Evolutionary conservation across 2,797 vertebrate genomes (phyloP).

Genomic region (Amazona ochrocephala): DNA sequence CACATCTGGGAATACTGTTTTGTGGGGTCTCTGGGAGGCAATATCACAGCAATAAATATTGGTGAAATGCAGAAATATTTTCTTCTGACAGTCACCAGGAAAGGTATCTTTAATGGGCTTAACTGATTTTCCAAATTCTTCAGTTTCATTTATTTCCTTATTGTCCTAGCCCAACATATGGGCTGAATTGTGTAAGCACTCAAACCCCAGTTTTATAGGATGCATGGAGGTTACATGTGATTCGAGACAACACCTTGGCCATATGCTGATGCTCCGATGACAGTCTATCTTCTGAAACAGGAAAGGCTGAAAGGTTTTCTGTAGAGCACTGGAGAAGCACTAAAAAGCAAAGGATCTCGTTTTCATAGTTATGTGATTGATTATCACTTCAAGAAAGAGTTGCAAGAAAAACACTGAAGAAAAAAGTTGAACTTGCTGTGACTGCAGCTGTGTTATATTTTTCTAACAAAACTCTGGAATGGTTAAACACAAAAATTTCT

Average conservation of each 20-base stretch:
- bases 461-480: not conserved
- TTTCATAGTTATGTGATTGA: not conserved
- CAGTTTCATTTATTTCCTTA: not conserved
- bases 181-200: not conserved
- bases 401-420: not conserved
- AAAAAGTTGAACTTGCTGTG: not conserved
- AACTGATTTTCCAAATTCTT: not conserved
- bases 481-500: conserved; percentile 2
- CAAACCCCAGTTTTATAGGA: not conserved
- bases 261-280: not conserved
- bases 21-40: not conserved
- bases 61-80: not conserved
- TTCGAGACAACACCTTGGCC: not conserved
- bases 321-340: not conserved
- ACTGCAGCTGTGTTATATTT: not conserved
- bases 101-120: not conserved
- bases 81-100: not conserved
- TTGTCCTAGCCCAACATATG: accelerated
- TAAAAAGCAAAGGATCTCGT: not conserved
- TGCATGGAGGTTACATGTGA: not conserved
- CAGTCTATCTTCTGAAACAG: not conserved
- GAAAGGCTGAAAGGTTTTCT: not conserved
- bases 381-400: not conserved
- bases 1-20: not conserved
- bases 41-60: not conserved